Conservation (phyloP, 2,888 invertebrate genomes). For the Microdon myrmicae region DNA sequence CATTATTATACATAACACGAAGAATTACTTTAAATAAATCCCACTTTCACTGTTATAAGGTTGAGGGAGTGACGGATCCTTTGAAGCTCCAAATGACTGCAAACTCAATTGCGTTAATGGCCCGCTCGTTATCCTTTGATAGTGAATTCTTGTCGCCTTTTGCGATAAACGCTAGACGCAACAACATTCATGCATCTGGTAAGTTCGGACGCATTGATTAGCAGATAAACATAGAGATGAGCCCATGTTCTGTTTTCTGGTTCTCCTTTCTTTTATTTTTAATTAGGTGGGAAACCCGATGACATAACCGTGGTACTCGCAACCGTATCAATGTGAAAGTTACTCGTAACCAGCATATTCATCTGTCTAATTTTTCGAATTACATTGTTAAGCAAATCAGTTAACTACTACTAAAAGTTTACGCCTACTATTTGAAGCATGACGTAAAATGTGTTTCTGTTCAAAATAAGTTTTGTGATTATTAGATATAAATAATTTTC, state of each 20-base stretch:
- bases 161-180: slow-evolving; percentile 89
- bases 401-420: no score
- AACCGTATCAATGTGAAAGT: slow-evolving; percentile 80
- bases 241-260: neutral
- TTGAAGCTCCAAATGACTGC: slow-evolving; percentile 87
- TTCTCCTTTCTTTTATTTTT: slow-evolving; percentile 36
- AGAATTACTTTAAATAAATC: neutral
- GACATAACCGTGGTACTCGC: slow-evolving; percentile 98
- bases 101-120: slow-evolving; percentile 95
- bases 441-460: no score
- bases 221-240: neutral
- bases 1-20: no score
- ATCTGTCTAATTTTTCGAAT: no score
- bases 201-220: slow-evolving; percentile 56
- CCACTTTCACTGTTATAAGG: slow-evolving; percentile 55
- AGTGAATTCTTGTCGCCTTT: slow-evolving; percentile 96
- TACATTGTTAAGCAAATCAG: no score
- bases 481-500: no score
- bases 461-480: no score
- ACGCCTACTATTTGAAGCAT: no score
- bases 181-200: slow-evolving; percentile 94
- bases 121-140: slow-evolving; percentile 92
- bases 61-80: slow-evolving; percentile 78
- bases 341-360: slow-evolving; percentile 21
- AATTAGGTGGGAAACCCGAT: slow-evolving; percentile 94